A percentile compares a stretch with the other conserved stretches of the same genome.
Evolutionary conservation across 2,797 vertebrate genomes (phyloP).

Genomic region (Falco novaeseelandiae): DNA sequence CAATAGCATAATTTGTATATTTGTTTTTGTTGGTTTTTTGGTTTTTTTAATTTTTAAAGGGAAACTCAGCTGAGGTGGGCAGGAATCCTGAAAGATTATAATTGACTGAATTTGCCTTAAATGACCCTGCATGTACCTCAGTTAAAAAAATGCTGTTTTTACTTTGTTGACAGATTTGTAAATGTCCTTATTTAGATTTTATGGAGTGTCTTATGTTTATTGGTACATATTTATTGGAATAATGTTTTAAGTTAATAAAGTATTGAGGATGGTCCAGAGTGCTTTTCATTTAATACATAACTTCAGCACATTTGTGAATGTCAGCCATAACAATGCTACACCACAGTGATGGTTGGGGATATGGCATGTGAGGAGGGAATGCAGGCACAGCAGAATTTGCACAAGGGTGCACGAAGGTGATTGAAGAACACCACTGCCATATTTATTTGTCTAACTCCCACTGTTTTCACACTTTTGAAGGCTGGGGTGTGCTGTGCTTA

Average conservation of each 20-base stretch:
- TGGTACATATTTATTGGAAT: constrained; percentile 82
- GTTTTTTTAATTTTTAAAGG: constrained; percentile 32
- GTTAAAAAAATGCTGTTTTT: constrained; percentile 39
- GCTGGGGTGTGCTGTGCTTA: not conserved
- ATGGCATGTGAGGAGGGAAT: not conserved
- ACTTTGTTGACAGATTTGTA: constrained; percentile 67
- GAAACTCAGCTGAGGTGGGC: constrained; percentile 23
- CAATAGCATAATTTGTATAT: constrained; percentile 50
- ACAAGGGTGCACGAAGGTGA: not conserved
- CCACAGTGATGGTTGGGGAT: not conserved
- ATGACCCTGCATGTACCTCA: constrained; percentile 56
- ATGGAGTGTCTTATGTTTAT: constrained; percentile 77
- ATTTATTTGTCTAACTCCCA: not conserved
- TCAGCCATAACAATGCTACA: not conserved
- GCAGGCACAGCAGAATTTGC: not conserved
- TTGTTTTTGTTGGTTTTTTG: not conserved
- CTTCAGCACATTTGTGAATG: not conserved
- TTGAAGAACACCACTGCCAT: not conserved
- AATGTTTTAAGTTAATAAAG: constrained; percentile 85
- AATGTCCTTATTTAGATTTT: constrained; percentile 68
- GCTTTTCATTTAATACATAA: constrained; percentile 47
- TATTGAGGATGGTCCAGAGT: constrained; percentile 46
- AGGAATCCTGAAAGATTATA: constrained; percentile 28
- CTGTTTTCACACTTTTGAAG: not conserved
- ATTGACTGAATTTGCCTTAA: constrained; percentile 67